Percentiles rank a stretch among this genome's conserved stretches.
Conservation (phyloP, 2,797 vertebrate genomes). For the Morus bassanus region DNA sequence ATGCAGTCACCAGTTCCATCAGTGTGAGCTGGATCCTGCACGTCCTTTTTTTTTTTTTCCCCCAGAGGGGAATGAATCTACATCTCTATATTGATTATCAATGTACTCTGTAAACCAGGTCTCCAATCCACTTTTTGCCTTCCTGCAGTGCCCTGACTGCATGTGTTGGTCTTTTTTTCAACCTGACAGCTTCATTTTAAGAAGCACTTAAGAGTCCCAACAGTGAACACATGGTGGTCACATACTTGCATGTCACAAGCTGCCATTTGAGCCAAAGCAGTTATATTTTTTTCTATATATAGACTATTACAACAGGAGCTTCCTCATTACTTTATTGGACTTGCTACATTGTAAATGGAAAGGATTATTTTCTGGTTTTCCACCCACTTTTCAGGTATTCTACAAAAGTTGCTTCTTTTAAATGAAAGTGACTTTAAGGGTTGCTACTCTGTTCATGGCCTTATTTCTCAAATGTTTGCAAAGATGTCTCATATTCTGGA, state of each 20-base stretch:
- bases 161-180: background rate
- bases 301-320: background rate
- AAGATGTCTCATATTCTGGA: background rate
- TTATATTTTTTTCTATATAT: background rate
- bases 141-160: background rate
- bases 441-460: background rate
- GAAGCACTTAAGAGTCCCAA: background rate
- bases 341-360: background rate
- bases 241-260: background rate
- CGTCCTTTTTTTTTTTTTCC: accelerated
- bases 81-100: background rate
- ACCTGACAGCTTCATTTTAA: background rate
- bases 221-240: background rate
- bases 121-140: background rate
- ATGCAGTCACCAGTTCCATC: background rate
- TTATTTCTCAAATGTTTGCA: background rate
- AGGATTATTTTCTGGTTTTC: background rate
- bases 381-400: background rate
- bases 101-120: background rate
- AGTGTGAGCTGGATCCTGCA: background rate
- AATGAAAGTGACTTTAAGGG: background rate
- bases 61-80: background rate
- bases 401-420: background rate
- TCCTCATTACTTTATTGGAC: background rate
- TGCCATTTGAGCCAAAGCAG: background rate